Evolutionary conservation across 1,140 invertebrate genomes (phyloP).

Genomic region (Aphelinus atriplicis): DNA sequence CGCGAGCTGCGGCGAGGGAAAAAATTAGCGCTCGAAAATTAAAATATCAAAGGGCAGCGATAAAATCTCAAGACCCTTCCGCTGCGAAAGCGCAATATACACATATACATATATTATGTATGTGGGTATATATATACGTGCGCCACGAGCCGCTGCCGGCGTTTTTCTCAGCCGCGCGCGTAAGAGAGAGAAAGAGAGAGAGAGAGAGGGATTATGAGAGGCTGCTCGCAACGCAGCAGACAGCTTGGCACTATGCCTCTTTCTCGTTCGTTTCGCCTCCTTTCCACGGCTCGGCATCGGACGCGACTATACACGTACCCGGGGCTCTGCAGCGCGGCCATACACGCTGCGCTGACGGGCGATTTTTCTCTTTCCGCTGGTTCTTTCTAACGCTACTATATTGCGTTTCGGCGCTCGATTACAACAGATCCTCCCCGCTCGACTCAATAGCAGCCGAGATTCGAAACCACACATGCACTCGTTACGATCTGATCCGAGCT

Average conservation of each 20-base stretch:
- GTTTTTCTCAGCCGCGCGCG: constrained; percentile 32
- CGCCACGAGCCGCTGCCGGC: constrained; percentile 43
- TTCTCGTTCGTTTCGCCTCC: constrained; percentile 40
- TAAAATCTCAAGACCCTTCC: constrained; percentile 37
- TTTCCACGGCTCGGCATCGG: too few relatives aligned
- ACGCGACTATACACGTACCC: too few relatives aligned
- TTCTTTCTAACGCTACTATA: constrained; percentile 36
- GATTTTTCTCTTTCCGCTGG: constrained; percentile 27
- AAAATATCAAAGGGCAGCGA: constrained; percentile 39
- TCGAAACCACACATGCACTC: too few relatives aligned
- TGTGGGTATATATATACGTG: constrained; percentile 1
- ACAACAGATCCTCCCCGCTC: too few relatives aligned
- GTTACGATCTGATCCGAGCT: too few relatives aligned
- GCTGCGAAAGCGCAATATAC: too few relatives aligned
- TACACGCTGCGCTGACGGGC: too few relatives aligned
- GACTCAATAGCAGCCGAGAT: too few relatives aligned
- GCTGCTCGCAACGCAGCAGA: constrained; percentile 51
- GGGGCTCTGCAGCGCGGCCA: too few relatives aligned
- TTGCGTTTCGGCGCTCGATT: constrained; percentile 12
- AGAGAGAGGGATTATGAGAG: constrained; percentile 55
- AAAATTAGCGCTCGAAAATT: constrained; percentile 17
- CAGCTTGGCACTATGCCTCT: constrained; percentile 62
- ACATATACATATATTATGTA: too few relatives aligned
- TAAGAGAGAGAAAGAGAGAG: constrained; percentile 12
- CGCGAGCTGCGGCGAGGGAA: too few relatives aligned